Base-by-base conservation (phyloP, 2,113 vertebrate species). In the Parus major region DNA sequence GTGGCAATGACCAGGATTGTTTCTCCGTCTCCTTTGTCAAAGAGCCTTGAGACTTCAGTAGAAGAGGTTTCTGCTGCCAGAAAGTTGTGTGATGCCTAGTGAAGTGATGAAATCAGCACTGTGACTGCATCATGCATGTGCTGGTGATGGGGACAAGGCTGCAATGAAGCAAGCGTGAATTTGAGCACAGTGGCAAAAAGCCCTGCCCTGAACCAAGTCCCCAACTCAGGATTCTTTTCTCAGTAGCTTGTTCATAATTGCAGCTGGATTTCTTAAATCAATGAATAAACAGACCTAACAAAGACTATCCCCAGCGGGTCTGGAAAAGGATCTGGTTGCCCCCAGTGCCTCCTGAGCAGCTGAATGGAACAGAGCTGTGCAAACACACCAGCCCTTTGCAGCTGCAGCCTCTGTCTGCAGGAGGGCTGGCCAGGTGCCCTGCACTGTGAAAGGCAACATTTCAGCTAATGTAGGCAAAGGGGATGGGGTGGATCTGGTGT, bases 261-360 rank as follows among this genome's bases (percentile, higher is more conserved):
- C 85, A 90, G 23, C 36, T 86, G 76, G 71, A 90, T 95, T 96
- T 90, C 79, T 84, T 84, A 64, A 86, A 93, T 83, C 68, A 86
- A 4, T 77, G 22, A 55, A 49, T 86, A 96, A 96, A 66, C 41
- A 75, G 60, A 78, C 19, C 41, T 88, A 82, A 60, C 78, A 82
- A 86, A 78, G 44, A 13, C 64, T 77, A 27, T 88, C 25, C 66
- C 36, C 49, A 77, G 27, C 41, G 75, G 35, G 9, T 80, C 49
- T 86, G 93, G 88, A 86, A 95, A 75, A 56, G 70, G 64, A 81
- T 95, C 87, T 87, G 19, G 66, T 77, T 84, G 78, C 70, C 79
- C 50, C 69, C 69, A 80, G 92, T 72, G 46, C 3, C 79, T 85
- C 60, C 2, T 0, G 71, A 86, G 88, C 94, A 96, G 95, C 93